Percentiles rank a stretch among this genome's conserved stretches.
Evolutionary conservation across 2,113 vertebrate species (phyloP).

Genomic region (Rhinoderma darwinii): DNA sequence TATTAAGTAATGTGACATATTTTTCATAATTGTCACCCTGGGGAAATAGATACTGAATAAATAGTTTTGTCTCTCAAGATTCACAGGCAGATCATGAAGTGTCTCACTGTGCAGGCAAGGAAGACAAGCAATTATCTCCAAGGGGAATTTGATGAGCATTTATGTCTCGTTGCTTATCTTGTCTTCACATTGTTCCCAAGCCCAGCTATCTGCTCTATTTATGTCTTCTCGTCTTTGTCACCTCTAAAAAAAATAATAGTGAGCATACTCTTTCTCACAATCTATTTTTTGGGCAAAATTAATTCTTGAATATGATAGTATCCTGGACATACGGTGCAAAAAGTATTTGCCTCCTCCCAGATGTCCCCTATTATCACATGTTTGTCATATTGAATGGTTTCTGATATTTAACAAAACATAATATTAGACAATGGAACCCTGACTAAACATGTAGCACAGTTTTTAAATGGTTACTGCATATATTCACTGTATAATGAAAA

Average conservation of each 20-base stretch:
- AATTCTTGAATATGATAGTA: not conserved
- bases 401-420: not conserved
- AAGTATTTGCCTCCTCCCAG: not conserved
- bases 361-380: not conserved
- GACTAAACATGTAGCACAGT: no score
- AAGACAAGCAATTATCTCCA: conserved; percentile 53
- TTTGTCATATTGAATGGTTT: not conserved
- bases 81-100: conserved; percentile 51
- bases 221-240: conserved; percentile 43
- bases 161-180: conserved; percentile 54
- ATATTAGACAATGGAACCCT: no score
- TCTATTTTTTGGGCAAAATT: conserved; percentile 23
- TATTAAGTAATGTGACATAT: conserved; percentile 15
- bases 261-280: conserved; percentile 2
- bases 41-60: conserved; percentile 43
- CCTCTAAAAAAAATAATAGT: conserved; percentile 8
- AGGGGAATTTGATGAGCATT: conserved; percentile 44
- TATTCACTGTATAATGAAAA: no score
- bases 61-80: conserved; percentile 46
- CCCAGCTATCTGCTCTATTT: conserved; percentile 55
- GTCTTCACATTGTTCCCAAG: conserved; percentile 49
- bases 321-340: not conserved
- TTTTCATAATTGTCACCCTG: conserved; percentile 42
- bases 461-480: no score
- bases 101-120: conserved; percentile 38